Evolutionary conservation across 2,888 invertebrate species (phyloP), one percentile per base, ranked within the genome.

Genomic region (Diloba caeruleocephala): DNA sequence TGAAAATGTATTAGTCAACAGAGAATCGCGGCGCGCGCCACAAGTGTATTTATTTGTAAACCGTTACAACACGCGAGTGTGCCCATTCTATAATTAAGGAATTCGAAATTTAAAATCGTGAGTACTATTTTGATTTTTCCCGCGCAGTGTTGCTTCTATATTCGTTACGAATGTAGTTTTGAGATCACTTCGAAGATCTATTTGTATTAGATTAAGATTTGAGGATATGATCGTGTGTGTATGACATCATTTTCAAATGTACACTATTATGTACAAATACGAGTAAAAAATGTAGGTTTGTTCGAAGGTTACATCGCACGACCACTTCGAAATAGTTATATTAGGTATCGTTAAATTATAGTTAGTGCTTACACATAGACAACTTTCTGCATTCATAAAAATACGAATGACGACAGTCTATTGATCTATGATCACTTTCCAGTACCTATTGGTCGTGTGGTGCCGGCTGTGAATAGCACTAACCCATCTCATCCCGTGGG

Each of bases 1-100:
- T 66, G 60, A 72, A 77, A 56, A 48, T 42, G 41, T 51, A 71
- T 68, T 64, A 76, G 77, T 80, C 62, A 62, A 70, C 55, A 63
- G 50, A 54, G 54, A 48, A 44, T 44, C 57, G 66, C 52, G 44
- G 49, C 36, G 39, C 28, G 33, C 33, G 55, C 29, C 21, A 32
- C 50, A 39, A 46, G 70, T 67, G 55, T 41, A 48, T 37, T 38
- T 37, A 48, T 34, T 46, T 51, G 38, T 28, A 7, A 28, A 34
- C 5, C 7, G n/a, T 12, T 15, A 15, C 15, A 46, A 45, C 52
- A 44, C 58, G 63, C 61, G 59, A 49, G 59, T 38, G 45, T 36
- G 43, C 13, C 61, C 56, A 56, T 41, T 71, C 54, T 42, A 21
- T 36, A 41, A 33, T 33, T 55, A 61, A 64, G 70, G 67, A 71